Evolutionary conservation across 2,797 vertebrate genomes (phyloP).

Genomic region (Hipposideros larvatus): DNA sequence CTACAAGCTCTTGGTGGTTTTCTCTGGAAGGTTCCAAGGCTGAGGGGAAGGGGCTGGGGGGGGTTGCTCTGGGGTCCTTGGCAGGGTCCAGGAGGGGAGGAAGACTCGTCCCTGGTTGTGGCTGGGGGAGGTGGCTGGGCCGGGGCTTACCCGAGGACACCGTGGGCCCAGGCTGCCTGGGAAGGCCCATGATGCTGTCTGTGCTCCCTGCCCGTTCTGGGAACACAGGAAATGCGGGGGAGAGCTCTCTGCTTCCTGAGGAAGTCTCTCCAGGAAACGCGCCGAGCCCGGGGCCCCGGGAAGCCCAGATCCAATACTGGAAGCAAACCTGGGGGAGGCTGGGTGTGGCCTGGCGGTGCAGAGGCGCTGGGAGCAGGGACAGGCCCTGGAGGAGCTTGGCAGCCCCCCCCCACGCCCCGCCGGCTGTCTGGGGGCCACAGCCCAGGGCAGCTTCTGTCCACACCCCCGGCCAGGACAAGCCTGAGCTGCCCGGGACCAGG

Average conservation of each 20-base stretch:
- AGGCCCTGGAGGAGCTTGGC: neutral
- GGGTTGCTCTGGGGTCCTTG: neutral
- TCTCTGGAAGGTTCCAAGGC: neutral
- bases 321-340: neutral
- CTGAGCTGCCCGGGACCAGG: neutral
- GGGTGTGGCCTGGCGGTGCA: neutral
- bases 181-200: neutral
- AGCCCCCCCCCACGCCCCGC: neutral
- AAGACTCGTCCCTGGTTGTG: neutral
- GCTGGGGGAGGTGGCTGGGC: neutral
- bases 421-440: neutral
- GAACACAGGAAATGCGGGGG: neutral
- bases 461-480: neutral
- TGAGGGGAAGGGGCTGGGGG: accelerated
- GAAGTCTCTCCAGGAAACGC: neutral
- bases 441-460: neutral
- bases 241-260: neutral
- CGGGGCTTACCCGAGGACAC: neutral
- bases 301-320: neutral
- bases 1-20: neutral
- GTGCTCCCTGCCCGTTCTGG: neutral
- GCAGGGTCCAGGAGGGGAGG: neutral
- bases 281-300: neutral
- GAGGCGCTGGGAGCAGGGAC: neutral
- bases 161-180: neutral